Base-by-base conservation (phyloP, 2,797 vertebrate genomes). In the Intellagama lesueurii region DNA sequence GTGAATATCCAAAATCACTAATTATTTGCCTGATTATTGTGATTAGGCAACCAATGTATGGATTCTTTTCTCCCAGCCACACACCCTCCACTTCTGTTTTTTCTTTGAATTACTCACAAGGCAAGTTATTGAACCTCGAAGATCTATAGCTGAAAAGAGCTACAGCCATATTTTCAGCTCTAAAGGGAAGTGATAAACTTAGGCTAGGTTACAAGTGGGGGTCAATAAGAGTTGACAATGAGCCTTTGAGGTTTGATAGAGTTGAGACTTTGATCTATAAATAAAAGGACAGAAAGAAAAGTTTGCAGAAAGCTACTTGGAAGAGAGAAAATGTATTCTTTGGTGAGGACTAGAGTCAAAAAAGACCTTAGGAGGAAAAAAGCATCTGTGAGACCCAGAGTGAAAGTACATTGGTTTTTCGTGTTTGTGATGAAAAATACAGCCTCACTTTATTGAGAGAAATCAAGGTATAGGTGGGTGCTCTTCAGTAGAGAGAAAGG, bases 251-350 rank as follows among this genome's bases (percentile, higher is more conserved):
- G 87, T 92, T 92, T 94, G 78, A 83, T 75, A 92, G 87, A 91
- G 5, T 6, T 90, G 0, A 40, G 73, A 35, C 91, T 91, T 96
- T 95, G 26, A 87, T 83, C 72, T 89, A 81, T 89, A 95, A 90
- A 83, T 72, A 92, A 90, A 90, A 91, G 92, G 19, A 76, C 91
- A 85, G 11, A 87, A 86, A 1, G 1, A 1, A 95, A 87, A 83
- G 32, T 52, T 86, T 94, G 56, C 87, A 32, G 92, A 93, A 93
- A 94, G 28, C n/a, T 82, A 5, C 40, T 86, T 88, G 82, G 85
- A 92, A 78, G 83, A 90, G 81, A 89, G 3, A 9, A 90, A 72
- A 87, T 89, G 47, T 1, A 3, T 86, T 3, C 32, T 94, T 92
- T 89, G 70, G 44, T 88, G 32, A 94, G 11, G 90, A 92, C 11